A percentile compares a stretch with the other conserved stretches of the same genome.
Evolutionary conservation across 1,140 invertebrate genomes (phyloP).

Genomic region (Centruroides vittatus): DNA sequence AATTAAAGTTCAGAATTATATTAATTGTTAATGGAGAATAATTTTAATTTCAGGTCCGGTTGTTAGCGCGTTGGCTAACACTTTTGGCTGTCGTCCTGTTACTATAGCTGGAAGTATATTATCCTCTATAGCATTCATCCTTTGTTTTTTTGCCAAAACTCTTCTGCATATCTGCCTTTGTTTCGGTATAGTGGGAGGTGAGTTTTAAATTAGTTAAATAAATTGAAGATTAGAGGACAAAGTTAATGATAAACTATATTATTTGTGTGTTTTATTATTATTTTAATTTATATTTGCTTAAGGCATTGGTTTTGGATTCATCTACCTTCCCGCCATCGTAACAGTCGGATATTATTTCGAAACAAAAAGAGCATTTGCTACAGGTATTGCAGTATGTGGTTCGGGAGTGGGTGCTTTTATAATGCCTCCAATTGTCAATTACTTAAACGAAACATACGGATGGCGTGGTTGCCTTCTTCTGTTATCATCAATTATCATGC

Average conservation of each 20-base stretch:
- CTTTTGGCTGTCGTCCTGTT: conserved; percentile 76
- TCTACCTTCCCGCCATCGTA: conserved; percentile 88
- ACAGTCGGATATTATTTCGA: conserved; percentile 92
- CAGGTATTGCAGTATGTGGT: conserved; percentile 86
- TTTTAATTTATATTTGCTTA: conserved; percentile 18
- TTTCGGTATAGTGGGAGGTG: conserved; percentile 75
- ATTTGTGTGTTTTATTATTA: background rate
- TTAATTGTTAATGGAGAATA: no score
- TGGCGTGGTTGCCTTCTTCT: conserved; percentile 54
- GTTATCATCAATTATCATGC: conserved; percentile 59
- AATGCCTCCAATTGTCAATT: conserved; percentile 56
- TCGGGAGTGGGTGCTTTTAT: conserved; percentile 76
- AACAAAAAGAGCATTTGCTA: conserved; percentile 73
- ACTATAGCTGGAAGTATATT: conserved; percentile 68
- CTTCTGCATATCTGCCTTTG: conserved; percentile 62
- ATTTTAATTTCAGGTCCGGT: conserved; percentile 55
- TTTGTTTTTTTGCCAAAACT: conserved; percentile 61
- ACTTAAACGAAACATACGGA: conserved; percentile 34
- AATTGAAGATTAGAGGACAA: no score
- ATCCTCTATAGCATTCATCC: conserved; percentile 52
- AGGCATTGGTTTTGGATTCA: conserved; percentile 85
- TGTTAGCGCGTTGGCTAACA: conserved; percentile 64
- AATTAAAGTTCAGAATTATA: no score
- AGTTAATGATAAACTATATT: no score
- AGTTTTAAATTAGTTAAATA: conserved; percentile 17